phyloP scores from a whole-genome alignment of 1,140 invertebrate species.

The Drosophila repleta region DNA sequence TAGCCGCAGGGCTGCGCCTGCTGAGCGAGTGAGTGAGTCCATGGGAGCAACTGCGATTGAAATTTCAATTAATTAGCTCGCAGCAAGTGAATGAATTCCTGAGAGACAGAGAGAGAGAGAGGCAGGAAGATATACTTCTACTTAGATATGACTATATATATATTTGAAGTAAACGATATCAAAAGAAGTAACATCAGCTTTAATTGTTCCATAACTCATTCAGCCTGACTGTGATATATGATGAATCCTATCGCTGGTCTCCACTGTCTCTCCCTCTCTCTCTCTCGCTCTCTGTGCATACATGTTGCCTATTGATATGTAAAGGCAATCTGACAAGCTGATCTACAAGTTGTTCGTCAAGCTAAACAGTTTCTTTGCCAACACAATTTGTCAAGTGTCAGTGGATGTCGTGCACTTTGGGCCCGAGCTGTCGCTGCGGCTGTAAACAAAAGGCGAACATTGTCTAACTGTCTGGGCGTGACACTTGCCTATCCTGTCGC shows the following conservation, averaged over 20 bases:
- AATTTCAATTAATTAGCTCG: constrained; percentile 14
- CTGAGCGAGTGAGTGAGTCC: not conserved
- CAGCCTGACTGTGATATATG: too few species aligned
- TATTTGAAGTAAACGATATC: too few species aligned
- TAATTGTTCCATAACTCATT: too few species aligned
- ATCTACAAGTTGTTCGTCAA: constrained; percentile 48
- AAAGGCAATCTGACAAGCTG: constrained; percentile 4
- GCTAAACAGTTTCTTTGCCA: constrained; percentile 58
- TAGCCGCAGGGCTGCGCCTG: constrained; percentile 1
- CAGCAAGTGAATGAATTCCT: not conserved
- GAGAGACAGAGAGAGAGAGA: not conserved
- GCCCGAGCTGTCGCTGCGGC: constrained; percentile 53
- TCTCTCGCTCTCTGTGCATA: not conserved
- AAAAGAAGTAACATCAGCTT: too few species aligned
- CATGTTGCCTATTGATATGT: not conserved
- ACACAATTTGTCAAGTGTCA: constrained; percentile 79
- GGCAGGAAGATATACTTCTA: too few species aligned
- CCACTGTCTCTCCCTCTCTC: too few species aligned
- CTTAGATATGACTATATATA: too few species aligned
- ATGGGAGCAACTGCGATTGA: not conserved
- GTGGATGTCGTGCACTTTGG: constrained; percentile 72
- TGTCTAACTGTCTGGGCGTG: constrained; percentile 18
- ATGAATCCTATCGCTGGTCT: too few species aligned
- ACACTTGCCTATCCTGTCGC: constrained; percentile 34
- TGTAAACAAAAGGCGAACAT: constrained; percentile 58